Evolutionary conservation across 2,797 vertebrate genomes (phyloP).

Genomic region (Chelidonichthys spinosus): DNA sequence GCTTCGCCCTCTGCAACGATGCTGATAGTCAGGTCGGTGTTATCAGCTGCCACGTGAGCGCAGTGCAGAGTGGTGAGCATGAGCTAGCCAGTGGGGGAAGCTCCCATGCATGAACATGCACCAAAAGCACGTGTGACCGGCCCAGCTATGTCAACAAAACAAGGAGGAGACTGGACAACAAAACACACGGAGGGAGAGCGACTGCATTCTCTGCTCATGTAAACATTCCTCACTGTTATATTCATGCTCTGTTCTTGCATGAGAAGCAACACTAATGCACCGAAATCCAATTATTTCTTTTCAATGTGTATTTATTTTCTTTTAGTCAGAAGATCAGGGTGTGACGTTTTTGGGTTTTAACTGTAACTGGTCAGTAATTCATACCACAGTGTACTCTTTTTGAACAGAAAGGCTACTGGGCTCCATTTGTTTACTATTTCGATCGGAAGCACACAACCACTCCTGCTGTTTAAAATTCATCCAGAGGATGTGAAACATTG

Average conservation of each 20-base stretch:
- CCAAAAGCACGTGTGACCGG: too few species aligned
- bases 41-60: too few species aligned
- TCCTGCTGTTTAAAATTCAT: constrained; percentile 18
- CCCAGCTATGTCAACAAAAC: background rate
- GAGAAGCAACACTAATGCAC: background rate
- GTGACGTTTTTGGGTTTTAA: background rate
- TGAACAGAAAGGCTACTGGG: background rate
- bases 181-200: background rate
- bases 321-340: background rate
- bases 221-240: background rate
- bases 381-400: constrained; percentile 13
- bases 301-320: background rate
- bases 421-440: constrained; percentile 30
- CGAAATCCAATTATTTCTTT: background rate
- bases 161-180: background rate
- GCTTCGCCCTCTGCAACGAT: background rate
- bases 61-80: too few species aligned
- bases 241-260: background rate
- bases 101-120: too few species aligned
- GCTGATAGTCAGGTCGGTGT: background rate
- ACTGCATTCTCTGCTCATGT: too few species aligned
- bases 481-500: constrained; percentile 17
- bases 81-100: too few species aligned
- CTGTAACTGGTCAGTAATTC: constrained; percentile 17
- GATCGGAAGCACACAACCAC: background rate